Percentiles rank a stretch among this genome's conserved stretches.
phyloP scores from a whole-genome alignment of 2,797 vertebrate genomes.

The Neostethus bicornis region DNA sequence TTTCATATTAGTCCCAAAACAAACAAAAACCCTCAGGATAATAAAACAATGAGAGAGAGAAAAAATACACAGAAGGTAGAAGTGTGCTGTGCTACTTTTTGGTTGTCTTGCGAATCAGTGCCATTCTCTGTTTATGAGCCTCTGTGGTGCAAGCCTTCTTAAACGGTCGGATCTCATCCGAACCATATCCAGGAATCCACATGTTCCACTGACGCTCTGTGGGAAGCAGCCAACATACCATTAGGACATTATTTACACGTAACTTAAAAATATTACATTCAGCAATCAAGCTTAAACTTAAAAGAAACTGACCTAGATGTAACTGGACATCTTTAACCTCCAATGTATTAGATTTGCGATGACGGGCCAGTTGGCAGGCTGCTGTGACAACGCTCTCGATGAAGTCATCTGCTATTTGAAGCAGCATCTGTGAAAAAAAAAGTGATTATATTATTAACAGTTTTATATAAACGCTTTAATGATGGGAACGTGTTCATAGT shows the following conservation, averaged over 20 bases:
- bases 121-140: constrained; percentile 99
- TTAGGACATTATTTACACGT: background rate
- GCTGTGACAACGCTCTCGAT: constrained; percentile 98
- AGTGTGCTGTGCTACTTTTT: constrained; percentile 88
- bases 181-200: constrained; percentile 99
- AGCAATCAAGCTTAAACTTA: background rate
- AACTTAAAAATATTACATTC: background rate
- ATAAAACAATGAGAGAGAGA: constrained; percentile 12
- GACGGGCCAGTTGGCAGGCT: constrained; percentile 94
- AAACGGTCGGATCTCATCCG: constrained; percentile 97
- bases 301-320: constrained; percentile 87
- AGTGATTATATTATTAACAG: constrained; percentile 7
- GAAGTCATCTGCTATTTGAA: constrained; percentile 98
- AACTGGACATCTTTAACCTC: constrained; percentile 98
- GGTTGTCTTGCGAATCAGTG: constrained; percentile 97
- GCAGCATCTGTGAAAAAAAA: constrained; percentile 86
- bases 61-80: constrained; percentile 33
- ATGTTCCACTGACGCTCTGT: constrained; percentile 99
- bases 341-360: constrained; percentile 96
- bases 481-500: constrained; percentile 5
- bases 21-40: constrained; percentile 27
- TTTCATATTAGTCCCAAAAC: constrained; percentile 23
- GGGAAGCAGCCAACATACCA: constrained; percentile 8
- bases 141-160: constrained; percentile 99
- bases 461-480: background rate